Evolutionary conservation across 2,797 vertebrate species (phyloP).

Genomic region (Thripadectes ignobilis): DNA sequence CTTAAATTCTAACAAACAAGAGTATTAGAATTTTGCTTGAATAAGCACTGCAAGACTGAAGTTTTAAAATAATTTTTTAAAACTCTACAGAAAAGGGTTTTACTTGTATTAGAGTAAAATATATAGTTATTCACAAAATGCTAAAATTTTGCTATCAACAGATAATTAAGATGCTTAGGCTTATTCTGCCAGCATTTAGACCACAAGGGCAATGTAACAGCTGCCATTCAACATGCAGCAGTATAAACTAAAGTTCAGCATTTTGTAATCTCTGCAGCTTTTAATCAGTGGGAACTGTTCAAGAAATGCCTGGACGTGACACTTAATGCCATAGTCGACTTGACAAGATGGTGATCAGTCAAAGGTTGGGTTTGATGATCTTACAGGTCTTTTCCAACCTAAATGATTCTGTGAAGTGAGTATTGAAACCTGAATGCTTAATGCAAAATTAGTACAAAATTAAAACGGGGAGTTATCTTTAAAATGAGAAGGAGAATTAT

Average conservation of each 20-base stretch:
- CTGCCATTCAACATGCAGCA: not conserved
- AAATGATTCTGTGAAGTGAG: not conserved
- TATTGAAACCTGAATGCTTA: not conserved
- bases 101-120: not conserved
- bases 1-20: not conserved
- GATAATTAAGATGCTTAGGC: not conserved
- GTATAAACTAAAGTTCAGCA: not conserved
- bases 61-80: not conserved
- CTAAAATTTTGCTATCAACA: not conserved
- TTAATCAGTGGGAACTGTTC: not conserved
- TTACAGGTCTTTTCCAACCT: not conserved
- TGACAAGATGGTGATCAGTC: not conserved
- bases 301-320: not conserved
- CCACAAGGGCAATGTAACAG: fast-evolving
- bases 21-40: not conserved
- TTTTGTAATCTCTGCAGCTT: not conserved
- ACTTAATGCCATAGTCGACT: not conserved
- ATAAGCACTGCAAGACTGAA: not conserved
- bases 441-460: not conserved
- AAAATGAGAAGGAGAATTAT: not conserved
- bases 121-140: not conserved
- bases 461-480: not conserved
- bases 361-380: not conserved
- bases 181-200: not conserved
- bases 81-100: not conserved